Evolutionary conservation across 2,888 invertebrate genomes (phyloP), one percentile per base, ranked within the genome.

Genomic region (Megamerina dolium): DNA sequence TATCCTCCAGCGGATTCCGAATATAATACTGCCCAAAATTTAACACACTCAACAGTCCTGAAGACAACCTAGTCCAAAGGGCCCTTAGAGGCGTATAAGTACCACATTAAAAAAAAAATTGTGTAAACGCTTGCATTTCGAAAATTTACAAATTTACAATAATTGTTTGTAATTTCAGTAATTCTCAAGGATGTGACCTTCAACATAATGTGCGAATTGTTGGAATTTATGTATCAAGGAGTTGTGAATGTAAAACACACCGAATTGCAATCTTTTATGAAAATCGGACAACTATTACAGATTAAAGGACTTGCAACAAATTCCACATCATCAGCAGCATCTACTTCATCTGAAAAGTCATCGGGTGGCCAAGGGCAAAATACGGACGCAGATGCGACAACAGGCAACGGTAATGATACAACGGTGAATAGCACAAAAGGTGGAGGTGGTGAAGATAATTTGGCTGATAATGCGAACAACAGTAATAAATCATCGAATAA

Each of bases 201-300:
- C 46, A 70, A 72, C 39, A 76, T 76, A 5, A 72, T 78, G 70
- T 74, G 74, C 55, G 76, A 77, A 57, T 61, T 78, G 46, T 59
- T 78, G 46, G 75, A 77, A 61, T 78, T 78, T 55, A 78, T 78
- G 78, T 78, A 78, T 58, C 76, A 77, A 60, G 78, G 78, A 12
- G 78, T 78, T 48, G 78, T 78, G 3, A 75, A 73, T 53, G 73
- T 74, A 4, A 73, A 73, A 50, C 73, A 74, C 51, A 70, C 73
- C 2, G 72, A 73, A 48, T 53, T 74, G 43, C 70, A 72, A 38
- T 63, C 70, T 5, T 73, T 74, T 43, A 69, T 74, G 68, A 71
- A 72, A 58, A 73, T 74, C 34, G 74, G 74, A 5, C 73, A 74
- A 55, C 56, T 71, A 37, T 57, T 74, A 44, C 73, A 74, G 59